phyloP scores from a whole-genome alignment of 2,797 vertebrate species.

The Chelon labrosus region DNA sequence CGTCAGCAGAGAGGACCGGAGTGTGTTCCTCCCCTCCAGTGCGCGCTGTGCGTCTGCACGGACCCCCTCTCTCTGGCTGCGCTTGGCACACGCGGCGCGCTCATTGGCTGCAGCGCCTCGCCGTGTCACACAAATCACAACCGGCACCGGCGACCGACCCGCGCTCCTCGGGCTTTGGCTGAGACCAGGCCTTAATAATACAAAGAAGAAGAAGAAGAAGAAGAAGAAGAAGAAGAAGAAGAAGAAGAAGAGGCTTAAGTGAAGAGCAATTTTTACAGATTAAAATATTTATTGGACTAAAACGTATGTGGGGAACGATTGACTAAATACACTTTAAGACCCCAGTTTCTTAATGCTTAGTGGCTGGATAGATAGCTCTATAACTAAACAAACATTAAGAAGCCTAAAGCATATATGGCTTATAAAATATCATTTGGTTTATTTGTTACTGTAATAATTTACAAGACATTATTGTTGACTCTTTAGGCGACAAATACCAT shows the following conservation, averaged over 20 bases:
- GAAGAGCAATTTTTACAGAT: neutral
- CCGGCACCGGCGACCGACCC: constrained; percentile 29
- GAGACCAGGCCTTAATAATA: neutral
- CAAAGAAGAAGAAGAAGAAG: no score
- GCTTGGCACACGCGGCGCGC: constrained; percentile 53
- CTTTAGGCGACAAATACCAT: no score
- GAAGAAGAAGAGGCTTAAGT: no score
- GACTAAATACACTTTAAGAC: no score
- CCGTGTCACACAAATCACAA: constrained; percentile 74
- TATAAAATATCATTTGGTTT: no score
- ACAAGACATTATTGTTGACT: no score
- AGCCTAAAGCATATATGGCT: no score
- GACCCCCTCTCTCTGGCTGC: constrained; percentile 44
- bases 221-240: neutral
- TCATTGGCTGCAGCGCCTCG: constrained; percentile 77
- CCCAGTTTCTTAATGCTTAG: no score
- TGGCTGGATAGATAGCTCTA: no score
- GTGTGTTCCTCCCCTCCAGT: constrained; percentile 49
- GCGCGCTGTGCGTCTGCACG: constrained; percentile 51
- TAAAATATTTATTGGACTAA: neutral
- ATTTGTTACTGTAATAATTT: no score
- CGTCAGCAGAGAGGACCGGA: constrained; percentile 19
- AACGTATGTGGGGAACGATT: neutral
- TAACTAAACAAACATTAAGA: no score
- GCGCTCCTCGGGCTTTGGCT: constrained; percentile 1